These are phyloP conservation scores for Chelonus insularis DNA, from an alignment of 1,140 invertebrate genomes.

Conservation along the genomic window DNA sequence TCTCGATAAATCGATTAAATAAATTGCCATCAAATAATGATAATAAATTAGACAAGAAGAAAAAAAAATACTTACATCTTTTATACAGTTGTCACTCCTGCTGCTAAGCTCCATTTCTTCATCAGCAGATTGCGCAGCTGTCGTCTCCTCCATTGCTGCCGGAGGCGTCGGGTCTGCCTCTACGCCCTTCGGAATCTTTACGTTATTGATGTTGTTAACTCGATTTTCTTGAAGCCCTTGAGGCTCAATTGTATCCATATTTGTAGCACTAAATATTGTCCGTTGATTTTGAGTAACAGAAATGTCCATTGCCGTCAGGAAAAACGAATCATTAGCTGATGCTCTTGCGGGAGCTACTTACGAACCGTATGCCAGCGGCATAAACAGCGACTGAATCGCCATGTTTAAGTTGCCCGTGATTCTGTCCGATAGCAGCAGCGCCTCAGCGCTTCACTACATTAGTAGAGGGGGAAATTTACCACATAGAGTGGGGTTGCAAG, in stretches of 20 bases:
- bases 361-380: conserved; percentile 46
- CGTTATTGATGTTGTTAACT: conserved; percentile 30
- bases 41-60: no score
- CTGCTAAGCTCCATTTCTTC: conserved; percentile 5
- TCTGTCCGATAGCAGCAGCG: conserved; percentile 35
- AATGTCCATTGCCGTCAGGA: conserved; percentile 44
- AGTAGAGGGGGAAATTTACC: conserved; percentile 4
- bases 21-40: background rate
- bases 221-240: conserved; percentile 35
- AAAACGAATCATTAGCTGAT: conserved; percentile 32
- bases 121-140: conserved; percentile 23
- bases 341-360: conserved; percentile 10
- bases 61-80: conserved; percentile 26
- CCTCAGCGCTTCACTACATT: conserved; percentile 11
- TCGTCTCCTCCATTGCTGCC: conserved; percentile 36
- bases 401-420: conserved; percentile 55
- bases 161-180: conserved; percentile 47
- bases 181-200: conserved; percentile 41
- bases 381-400: conserved; percentile 56
- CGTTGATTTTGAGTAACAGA: conserved; percentile 41
- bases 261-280: conserved; percentile 42
- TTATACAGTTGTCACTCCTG: conserved; percentile 26
- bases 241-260: conserved; percentile 42
- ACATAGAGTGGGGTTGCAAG: conserved; percentile 25
- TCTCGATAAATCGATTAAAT: background rate